Percentiles rank a stretch among this genome's conserved stretches.
These are phyloP conservation scores for Halocynthia aurantium DNA, from an alignment of 23 tunicate genomes.

Conservation along the genomic window DNA sequence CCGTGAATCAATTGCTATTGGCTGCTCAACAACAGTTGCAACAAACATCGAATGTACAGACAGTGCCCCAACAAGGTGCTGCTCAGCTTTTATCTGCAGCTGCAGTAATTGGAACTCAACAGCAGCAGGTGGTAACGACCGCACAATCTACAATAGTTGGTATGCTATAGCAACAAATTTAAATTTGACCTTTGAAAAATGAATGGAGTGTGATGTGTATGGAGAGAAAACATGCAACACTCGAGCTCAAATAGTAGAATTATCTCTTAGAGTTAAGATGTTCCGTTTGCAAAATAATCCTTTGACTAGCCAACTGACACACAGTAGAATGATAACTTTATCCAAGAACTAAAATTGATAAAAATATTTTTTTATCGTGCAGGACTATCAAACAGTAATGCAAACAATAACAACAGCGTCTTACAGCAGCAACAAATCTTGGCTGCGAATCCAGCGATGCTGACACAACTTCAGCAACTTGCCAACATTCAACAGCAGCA, in stretches of 20 bases:
- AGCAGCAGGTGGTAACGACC: constrained; percentile 6
- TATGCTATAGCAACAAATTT: background rate
- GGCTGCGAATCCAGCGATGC: constrained; percentile 31
- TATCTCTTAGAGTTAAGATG: background rate
- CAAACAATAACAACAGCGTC: constrained; percentile 59
- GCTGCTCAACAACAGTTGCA: constrained; percentile 64
- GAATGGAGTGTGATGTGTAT: no score
- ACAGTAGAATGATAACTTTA: no score
- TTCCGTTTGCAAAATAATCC: background rate
- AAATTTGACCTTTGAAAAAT: no score
- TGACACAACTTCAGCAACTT: constrained; percentile 65
- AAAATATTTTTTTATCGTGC: background rate
- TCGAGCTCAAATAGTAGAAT: background rate
- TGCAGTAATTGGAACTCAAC: constrained; percentile 49
- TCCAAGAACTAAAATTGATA: no score
- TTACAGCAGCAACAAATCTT: constrained; percentile 33
- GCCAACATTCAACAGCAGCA: constrained; percentile 59
- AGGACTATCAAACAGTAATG: constrained; percentile 30
- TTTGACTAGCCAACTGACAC: no score
- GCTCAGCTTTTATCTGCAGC: constrained; percentile 64
- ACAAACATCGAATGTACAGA: constrained; percentile 17
- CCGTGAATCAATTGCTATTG: constrained; percentile 21
- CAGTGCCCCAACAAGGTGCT: constrained; percentile 13
- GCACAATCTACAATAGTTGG: constrained; percentile 3
- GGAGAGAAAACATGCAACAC: background rate